These are phyloP conservation scores for Triplophysa rosa DNA, from an alignment of 2,113 vertebrate species.

Conservation along the genomic window DNA sequence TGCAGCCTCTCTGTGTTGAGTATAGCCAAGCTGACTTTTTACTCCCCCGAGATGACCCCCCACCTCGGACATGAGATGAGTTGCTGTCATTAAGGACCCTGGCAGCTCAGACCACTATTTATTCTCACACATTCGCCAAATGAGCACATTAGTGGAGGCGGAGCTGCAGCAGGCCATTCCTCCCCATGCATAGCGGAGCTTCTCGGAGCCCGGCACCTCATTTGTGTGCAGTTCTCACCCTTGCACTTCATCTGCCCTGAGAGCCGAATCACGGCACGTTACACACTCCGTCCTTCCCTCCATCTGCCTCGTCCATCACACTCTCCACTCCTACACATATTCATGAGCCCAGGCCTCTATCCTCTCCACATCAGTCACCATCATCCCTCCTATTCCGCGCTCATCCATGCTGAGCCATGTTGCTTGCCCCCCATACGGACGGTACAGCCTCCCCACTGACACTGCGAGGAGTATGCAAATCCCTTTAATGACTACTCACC, in stretches of 20 bases:
- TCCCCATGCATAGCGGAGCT: neutral
- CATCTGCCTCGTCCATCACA: constrained; percentile 48
- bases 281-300: constrained; percentile 37
- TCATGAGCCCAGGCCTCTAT: constrained; percentile 55
- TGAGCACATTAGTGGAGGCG: constrained; percentile 35
- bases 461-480: neutral
- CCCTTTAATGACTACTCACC: constrained; percentile 18
- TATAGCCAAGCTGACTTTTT: neutral
- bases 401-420: constrained; percentile 41
- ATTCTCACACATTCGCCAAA: constrained; percentile 48
- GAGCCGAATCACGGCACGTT: constrained; percentile 50
- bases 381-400: constrained; percentile 49
- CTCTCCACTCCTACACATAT: constrained; percentile 50
- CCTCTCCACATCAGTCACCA: constrained; percentile 41
- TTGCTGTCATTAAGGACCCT: constrained; percentile 42
- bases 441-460: neutral
- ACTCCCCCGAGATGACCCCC: constrained; percentile 14
- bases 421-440: neutral
- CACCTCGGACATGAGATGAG: constrained; percentile 19
- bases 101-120: constrained; percentile 40
- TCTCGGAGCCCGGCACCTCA: constrained; percentile 27
- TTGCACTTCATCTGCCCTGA: constrained; percentile 43
- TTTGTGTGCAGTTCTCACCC: constrained; percentile 48
- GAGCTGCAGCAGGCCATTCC: neutral
- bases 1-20: neutral